These are phyloP conservation scores for Kryptolebias marmoratus DNA, from an alignment of 2,113 vertebrate species.

Conservation along the genomic window DNA sequence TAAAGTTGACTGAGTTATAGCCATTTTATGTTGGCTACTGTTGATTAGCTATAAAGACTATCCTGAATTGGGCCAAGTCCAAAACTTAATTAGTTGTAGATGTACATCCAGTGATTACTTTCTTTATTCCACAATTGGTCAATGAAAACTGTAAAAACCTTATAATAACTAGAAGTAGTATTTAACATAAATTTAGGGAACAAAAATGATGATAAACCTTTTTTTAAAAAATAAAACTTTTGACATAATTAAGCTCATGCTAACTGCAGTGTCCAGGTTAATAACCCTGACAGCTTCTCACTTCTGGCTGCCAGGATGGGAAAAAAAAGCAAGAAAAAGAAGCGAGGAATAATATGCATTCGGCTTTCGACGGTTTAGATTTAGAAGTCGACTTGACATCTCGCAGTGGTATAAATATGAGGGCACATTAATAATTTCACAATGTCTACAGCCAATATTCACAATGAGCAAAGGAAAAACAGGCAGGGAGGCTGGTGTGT, in stretches of 20 bases:
- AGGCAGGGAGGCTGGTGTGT: slow-evolving; percentile 40
- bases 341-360: slow-evolving; percentile 39
- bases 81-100: too few species aligned
- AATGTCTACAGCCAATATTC: slow-evolving; percentile 66
- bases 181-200: slow-evolving; percentile 40
- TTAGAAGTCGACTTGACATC: slow-evolving; percentile 70
- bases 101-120: too few species aligned
- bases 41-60: too few species aligned
- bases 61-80: too few species aligned
- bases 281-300: slow-evolving; percentile 60
- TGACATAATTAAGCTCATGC: slow-evolving; percentile 47
- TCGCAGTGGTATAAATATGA: slow-evolving; percentile 43
- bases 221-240: slow-evolving; percentile 61
- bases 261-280: slow-evolving; percentile 53
- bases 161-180: slow-evolving; percentile 1
- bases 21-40: too few species aligned
- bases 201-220: slow-evolving; percentile 62
- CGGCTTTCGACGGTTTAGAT: slow-evolving; percentile 68
- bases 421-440: slow-evolving; percentile 77
- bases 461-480: slow-evolving; percentile 43
- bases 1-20: too few species aligned
- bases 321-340: slow-evolving; percentile 19
- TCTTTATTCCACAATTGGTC: background rate
- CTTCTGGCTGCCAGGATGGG: slow-evolving; percentile 53
- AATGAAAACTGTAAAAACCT: slow-evolving; percentile 4